These are phyloP conservation scores for Brachystomella parvula DNA, from an alignment of 1,140 invertebrate species.

Conservation along the genomic window DNA sequence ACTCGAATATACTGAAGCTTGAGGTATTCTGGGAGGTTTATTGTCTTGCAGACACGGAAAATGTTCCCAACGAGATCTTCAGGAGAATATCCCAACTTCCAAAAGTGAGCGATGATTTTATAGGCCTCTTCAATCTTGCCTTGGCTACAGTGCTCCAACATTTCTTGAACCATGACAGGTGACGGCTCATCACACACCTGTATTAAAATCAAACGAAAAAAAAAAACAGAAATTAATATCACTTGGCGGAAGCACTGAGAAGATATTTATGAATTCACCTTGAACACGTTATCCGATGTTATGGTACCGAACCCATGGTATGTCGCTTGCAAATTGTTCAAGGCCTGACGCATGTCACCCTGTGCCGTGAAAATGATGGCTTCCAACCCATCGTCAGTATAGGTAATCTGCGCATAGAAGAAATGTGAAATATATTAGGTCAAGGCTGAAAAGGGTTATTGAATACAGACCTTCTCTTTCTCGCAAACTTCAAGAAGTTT, in stretches of 20 bases:
- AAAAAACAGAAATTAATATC: conserved; percentile 5
- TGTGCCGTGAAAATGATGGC: conserved; percentile 97
- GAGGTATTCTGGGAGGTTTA: conserved; percentile 67
- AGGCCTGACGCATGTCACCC: conserved; percentile 93
- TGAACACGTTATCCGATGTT: conserved; percentile 94
- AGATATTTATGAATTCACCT: conserved; percentile 48
- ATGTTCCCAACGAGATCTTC: conserved; percentile 95
- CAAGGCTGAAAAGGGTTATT: too few species aligned
- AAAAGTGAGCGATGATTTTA: conserved; percentile 76
- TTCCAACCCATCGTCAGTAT: conserved; percentile 88
- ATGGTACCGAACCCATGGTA: conserved; percentile 88
- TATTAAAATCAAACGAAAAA: background rate
- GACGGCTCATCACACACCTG: conserved; percentile 97
- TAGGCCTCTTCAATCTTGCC: conserved; percentile 81
- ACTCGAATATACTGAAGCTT: conserved; percentile 83
- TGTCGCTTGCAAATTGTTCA: conserved; percentile 98
- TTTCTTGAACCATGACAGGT: conserved; percentile 83
- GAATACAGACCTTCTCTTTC: conserved; percentile 60
- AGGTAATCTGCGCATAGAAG: conserved; percentile 55
- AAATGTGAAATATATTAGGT: conserved; percentile 37
- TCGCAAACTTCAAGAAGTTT: conserved; percentile 68
- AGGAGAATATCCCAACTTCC: conserved; percentile 86
- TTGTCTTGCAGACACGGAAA: conserved; percentile 83
- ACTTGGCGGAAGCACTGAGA: conserved; percentile 1
- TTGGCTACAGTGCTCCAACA: conserved; percentile 75